Percentiles rank a stretch among this genome's conserved stretches.
These are phyloP conservation scores for Canis aureus DNA, from an alignment of 2,113 vertebrate genomes.

Conservation along the genomic window DNA sequence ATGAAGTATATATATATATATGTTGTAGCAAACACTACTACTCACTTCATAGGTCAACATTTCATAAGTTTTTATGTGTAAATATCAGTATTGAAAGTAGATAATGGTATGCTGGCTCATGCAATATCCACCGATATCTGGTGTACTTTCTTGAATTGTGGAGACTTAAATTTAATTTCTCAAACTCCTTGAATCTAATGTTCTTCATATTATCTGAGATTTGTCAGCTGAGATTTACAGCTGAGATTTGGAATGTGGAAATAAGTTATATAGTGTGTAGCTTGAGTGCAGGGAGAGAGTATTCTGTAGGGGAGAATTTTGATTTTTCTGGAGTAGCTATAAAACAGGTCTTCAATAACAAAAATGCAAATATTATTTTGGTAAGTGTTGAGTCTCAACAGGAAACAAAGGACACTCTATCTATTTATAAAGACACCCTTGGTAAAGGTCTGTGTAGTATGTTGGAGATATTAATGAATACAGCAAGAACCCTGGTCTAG, in stretches of 20 bases:
- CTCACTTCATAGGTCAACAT: neutral
- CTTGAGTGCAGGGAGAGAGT: neutral
- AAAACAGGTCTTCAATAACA: neutral
- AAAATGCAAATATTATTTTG: neutral
- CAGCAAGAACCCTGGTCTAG: neutral
- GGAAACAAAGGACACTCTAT: neutral
- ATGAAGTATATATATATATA: neutral
- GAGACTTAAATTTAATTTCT: neutral
- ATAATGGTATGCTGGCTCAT: neutral
- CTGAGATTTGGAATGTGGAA: neutral
- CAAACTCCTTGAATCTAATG: neutral
- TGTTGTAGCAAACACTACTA: neutral
- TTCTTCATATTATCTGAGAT: neutral
- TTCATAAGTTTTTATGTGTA: neutral
- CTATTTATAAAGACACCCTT: neutral
- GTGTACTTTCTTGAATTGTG: conserved; percentile 1
- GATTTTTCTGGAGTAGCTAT: neutral
- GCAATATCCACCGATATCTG: neutral
- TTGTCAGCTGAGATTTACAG: neutral
- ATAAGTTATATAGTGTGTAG: neutral
- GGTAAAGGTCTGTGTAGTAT: neutral
- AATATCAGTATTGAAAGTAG: neutral
- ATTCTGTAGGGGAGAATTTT: neutral
- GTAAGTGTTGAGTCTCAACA: neutral
- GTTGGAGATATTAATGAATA: neutral